These are phyloP conservation scores for Conomelus anceps DNA, from an alignment of 2,888 invertebrate species.

Conservation along the genomic window DNA sequence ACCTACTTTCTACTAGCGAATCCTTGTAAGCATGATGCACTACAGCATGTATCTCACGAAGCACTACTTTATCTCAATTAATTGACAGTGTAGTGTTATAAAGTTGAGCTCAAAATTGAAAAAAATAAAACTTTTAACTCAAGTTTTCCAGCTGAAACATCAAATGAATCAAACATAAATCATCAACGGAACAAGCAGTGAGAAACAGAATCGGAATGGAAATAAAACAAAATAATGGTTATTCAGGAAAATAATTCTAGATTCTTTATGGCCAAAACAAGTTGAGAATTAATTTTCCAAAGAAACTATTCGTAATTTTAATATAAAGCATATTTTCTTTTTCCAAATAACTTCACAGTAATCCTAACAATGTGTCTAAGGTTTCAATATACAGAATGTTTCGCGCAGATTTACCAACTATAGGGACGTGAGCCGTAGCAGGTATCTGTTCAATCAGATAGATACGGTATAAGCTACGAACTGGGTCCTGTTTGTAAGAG, in stretches of 20 bases:
- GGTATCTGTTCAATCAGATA: too few relatives aligned
- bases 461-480: too few relatives aligned
- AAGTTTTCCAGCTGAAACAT: background rate
- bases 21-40: background rate
- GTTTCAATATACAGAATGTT: too few relatives aligned
- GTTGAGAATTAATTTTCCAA: background rate
- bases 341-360: too few relatives aligned
- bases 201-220: background rate
- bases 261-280: too few relatives aligned
- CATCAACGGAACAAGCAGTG: background rate
- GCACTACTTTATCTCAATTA: background rate
- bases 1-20: background rate
- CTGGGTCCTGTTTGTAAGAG: too few relatives aligned
- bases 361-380: too few relatives aligned
- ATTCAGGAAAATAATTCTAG: background rate
- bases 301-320: too few relatives aligned
- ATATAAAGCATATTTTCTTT: too few relatives aligned
- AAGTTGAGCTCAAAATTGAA: background rate
- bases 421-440: too few relatives aligned
- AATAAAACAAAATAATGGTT: background rate
- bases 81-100: background rate
- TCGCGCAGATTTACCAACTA: too few relatives aligned
- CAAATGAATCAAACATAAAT: background rate
- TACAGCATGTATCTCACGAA: background rate
- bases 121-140: background rate